Conservation (phyloP, 2,797 vertebrate species). For the Bucorvus abyssinicus region DNA sequence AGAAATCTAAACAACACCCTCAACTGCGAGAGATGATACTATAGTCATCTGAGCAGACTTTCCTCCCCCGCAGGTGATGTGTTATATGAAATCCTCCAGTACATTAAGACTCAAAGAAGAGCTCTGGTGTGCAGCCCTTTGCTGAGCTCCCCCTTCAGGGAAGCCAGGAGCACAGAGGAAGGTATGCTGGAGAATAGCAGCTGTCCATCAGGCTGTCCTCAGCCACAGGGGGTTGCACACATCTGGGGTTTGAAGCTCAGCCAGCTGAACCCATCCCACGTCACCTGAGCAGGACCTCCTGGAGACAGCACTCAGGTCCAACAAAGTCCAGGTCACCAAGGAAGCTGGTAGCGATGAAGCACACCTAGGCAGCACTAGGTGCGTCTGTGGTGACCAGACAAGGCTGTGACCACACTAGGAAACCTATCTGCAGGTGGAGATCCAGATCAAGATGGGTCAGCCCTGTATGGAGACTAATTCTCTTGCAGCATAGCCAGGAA, state of each 20-base stretch:
- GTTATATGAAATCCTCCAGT: constrained; percentile 89
- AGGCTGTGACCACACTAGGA: accelerated
- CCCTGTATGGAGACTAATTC: neutral
- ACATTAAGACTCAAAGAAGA: constrained; percentile 86
- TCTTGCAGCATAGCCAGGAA: neutral
- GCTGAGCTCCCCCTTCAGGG: constrained; percentile 23
- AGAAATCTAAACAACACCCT: neutral
- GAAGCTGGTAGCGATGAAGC: neutral
- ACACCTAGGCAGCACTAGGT: neutral
- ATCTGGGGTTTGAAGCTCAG: neutral
- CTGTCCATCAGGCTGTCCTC: neutral
- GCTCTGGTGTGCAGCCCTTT: constrained; percentile 68
- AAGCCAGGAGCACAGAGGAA: neutral
- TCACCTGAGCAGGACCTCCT: neutral
- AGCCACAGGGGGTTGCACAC: neutral
- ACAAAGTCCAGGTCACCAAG: neutral
- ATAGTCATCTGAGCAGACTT: neutral
- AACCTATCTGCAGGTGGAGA: neutral
- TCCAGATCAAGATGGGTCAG: neutral
- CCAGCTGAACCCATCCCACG: neutral
- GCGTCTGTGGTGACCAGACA: neutral
- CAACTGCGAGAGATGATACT: accelerated
- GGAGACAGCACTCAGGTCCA: neutral
- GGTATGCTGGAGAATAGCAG: constrained; percentile 14
- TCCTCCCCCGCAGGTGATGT: constrained; percentile 82